Evolutionary conservation across 2,888 invertebrate genomes (phyloP).

Genomic region (Litoditis marina): DNA sequence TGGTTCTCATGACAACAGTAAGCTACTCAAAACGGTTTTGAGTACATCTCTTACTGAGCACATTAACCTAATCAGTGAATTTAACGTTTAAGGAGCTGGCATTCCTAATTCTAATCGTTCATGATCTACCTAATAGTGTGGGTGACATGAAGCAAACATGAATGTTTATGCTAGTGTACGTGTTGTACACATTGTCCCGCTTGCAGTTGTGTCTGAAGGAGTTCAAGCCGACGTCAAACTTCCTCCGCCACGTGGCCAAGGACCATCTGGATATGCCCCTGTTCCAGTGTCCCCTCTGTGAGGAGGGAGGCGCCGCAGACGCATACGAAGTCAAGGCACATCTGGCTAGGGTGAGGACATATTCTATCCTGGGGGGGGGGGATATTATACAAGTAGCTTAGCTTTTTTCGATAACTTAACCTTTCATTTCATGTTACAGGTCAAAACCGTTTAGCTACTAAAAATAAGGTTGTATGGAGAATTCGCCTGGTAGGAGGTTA

Average conservation of each 20-base stretch:
- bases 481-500: no score
- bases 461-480: neutral
- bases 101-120: no score
- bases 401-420: neutral
- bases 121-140: no score
- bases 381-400: no score
- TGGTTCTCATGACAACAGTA: no score
- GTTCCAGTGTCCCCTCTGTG: conserved; percentile 44
- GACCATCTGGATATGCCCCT: conserved; percentile 55
- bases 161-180: no score
- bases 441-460: neutral
- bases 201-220: conserved; percentile 38
- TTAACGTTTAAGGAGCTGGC: neutral
- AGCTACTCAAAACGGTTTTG: no score
- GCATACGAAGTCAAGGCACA: conserved; percentile 42
- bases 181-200: no score
- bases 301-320: conserved; percentile 35
- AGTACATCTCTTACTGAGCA: no score
- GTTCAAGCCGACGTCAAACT: conserved; percentile 44
- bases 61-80: no score
- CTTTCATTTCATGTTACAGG: neutral
- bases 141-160: no score
- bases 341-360: conserved; percentile 22
- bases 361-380: no score
- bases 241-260: conserved; percentile 48